Percentiles rank a stretch among this genome's conserved stretches.
phyloP scores from a whole-genome alignment of 2,888 invertebrate species.

The Sarcophaga variegata region DNA sequence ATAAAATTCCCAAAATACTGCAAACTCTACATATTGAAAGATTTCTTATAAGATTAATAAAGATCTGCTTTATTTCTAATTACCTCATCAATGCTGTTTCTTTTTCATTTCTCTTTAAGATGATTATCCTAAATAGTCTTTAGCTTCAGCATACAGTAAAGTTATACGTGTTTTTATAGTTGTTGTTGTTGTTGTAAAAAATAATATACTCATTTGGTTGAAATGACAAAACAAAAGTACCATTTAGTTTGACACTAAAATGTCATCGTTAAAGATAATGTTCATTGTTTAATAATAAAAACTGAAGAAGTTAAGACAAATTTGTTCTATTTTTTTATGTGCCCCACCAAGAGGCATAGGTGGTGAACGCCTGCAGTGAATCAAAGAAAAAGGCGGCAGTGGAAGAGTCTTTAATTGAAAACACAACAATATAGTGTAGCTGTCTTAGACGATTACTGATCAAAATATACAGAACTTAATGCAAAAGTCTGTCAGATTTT shows the following conservation, averaged over 20 bases:
- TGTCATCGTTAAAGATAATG: constrained; percentile 67
- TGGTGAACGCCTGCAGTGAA: too few relatives aligned
- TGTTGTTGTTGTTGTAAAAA: constrained; percentile 24
- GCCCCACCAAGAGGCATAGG: too few relatives aligned
- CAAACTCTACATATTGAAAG: too few relatives aligned
- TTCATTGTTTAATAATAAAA: constrained; percentile 53
- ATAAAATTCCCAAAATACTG: too few relatives aligned
- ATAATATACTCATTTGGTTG: constrained; percentile 44
- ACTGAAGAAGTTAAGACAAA: constrained; percentile 52
- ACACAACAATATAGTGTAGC: too few relatives aligned
- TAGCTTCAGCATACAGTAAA: background rate
- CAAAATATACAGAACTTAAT: too few relatives aligned
- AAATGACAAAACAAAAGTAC: constrained; percentile 60
- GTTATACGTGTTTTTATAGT: constrained; percentile 12
- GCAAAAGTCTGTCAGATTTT: too few relatives aligned
- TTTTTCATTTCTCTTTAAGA: constrained; percentile 4
- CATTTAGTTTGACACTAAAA: constrained; percentile 67
- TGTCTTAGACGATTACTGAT: too few relatives aligned
- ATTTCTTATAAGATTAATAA: too few relatives aligned
- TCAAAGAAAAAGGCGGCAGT: too few relatives aligned
- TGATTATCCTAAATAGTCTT: constrained; percentile 63
- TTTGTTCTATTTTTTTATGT: constrained; percentile 22
- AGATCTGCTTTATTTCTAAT: background rate
- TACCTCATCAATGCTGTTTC: background rate
- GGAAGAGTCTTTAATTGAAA: too few relatives aligned